A percentile compares a stretch with the other conserved stretches of the same genome.
These are phyloP conservation scores for Drosophila histrio DNA, from an alignment of 2,888 invertebrate genomes.

Conservation along the genomic window DNA sequence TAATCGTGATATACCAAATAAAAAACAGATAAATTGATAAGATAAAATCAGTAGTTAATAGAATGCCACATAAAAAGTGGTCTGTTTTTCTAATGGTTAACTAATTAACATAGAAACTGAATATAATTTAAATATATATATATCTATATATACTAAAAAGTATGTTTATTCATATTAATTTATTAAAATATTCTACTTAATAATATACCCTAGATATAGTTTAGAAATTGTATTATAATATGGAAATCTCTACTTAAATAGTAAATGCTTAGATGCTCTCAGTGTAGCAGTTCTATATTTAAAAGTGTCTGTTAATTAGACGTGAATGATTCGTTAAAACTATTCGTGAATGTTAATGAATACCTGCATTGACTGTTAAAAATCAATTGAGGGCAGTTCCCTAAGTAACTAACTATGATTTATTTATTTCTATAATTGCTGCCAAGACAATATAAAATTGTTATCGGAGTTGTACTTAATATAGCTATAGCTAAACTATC, in stretches of 20 bases:
- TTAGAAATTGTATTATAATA: neutral
- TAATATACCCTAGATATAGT: neutral
- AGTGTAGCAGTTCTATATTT: conserved; percentile 1
- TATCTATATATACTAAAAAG: too few species aligned
- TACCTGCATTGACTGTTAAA: neutral
- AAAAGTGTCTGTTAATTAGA: conserved; percentile 7
- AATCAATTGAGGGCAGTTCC: neutral
- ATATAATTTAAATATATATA: too few species aligned
- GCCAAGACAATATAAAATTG: too few species aligned
- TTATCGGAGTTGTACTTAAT: too few species aligned
- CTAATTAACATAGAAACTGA: too few species aligned
- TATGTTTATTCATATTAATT: too few species aligned
- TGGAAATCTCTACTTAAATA: neutral
- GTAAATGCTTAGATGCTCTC: neutral
- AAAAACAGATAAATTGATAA: too few species aligned
- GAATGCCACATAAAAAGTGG: too few species aligned
- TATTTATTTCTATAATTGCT: too few species aligned
- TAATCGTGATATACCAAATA: too few species aligned
- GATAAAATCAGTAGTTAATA: too few species aligned
- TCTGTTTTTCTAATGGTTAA: too few species aligned
- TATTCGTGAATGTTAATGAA: conserved; percentile 1
- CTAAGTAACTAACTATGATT: neutral
- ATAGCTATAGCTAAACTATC: neutral
- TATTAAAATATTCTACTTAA: neutral
- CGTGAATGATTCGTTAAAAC: neutral